Evolutionary conservation across 2,113 vertebrate species (phyloP), one percentile per base, ranked within the genome.

Genomic region (Probosciger aterrimus): DNA sequence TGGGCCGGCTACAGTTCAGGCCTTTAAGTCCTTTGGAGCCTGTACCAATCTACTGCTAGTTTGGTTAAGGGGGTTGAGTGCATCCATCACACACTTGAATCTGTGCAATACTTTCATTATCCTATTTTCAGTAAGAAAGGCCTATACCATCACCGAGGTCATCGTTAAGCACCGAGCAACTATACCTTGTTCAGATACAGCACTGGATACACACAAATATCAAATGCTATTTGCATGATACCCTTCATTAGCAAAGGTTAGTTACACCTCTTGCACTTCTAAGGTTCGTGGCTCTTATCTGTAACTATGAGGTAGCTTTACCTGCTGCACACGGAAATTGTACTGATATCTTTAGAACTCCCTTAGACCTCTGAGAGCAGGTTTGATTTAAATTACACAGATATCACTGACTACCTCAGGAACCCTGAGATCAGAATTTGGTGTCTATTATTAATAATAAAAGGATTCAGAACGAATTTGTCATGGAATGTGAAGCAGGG

Each of bases 331-430:
- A 83, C 76, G 88, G 88, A 96, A 97, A 93, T 95, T 92, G 88
- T 64, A 71, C 85, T 93, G 91, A 97, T 95, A 96, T 94, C 94
- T 96, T 91, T 82, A 89, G 89, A 94, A 86, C 76, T 94, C 90
- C 71, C 75, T 95, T 80, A 90, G 94, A 95, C 85, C 79, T 95
- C 30, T 2, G 39, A 88, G 82, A 93, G 81, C 60, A 57, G 65
- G 57, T 82, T 96, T 93, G 95, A 93, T 96, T 95, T 94, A 96
- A 95, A 95, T 96, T 94, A 96, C 82, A 88, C 88, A 91, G 90
- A 75, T 93, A 92, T 67, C 91, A 92, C 60, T 41, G 69, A 52
- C 86, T 94, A 84, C 90, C 69, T 81, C 86, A 84, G 55, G 60
- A 96, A 95, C 83, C 49, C 73, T 44, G 95, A 86, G 79, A 96